Percentiles rank a stretch among this genome's conserved stretches.
phyloP scores from a whole-genome alignment of 2,113 vertebrate genomes.

The Nyctibius bracteatus region DNA sequence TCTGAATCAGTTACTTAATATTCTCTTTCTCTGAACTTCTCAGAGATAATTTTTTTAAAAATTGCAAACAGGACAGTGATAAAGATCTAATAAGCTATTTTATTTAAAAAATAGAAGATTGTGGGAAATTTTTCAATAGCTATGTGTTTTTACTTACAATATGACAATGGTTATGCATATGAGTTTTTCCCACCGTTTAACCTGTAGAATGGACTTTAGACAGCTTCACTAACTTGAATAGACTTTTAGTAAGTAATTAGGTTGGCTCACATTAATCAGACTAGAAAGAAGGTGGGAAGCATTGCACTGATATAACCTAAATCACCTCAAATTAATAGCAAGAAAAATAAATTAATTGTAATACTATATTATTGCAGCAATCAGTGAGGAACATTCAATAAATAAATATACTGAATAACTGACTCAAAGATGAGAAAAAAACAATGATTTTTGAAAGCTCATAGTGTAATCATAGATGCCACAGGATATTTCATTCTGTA shows the following conservation, averaged over 20 bases:
- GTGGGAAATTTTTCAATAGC: background rate
- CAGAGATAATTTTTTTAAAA: background rate
- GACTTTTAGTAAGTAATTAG: background rate
- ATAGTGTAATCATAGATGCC: background rate
- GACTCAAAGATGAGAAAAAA: background rate
- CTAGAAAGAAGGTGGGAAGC: background rate
- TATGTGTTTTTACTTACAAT: background rate
- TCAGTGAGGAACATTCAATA: background rate
- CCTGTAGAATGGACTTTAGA: background rate
- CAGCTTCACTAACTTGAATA: background rate
- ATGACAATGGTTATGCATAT: background rate
- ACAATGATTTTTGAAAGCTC: background rate
- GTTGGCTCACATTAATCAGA: background rate
- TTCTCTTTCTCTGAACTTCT: background rate
- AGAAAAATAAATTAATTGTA: background rate
- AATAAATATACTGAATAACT: background rate
- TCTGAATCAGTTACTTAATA: background rate
- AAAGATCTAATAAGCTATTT: background rate
- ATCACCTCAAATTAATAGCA: background rate
- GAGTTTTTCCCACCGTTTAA: background rate
- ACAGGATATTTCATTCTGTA: background rate
- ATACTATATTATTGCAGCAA: background rate
- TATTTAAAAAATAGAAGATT: background rate
- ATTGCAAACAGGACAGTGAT: background rate
- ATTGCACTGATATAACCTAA: background rate